Evolutionary conservation across 2,797 vertebrate genomes (phyloP), one percentile per base, ranked within the genome.

Genomic region (Gephyroberyx darwinii): DNA sequence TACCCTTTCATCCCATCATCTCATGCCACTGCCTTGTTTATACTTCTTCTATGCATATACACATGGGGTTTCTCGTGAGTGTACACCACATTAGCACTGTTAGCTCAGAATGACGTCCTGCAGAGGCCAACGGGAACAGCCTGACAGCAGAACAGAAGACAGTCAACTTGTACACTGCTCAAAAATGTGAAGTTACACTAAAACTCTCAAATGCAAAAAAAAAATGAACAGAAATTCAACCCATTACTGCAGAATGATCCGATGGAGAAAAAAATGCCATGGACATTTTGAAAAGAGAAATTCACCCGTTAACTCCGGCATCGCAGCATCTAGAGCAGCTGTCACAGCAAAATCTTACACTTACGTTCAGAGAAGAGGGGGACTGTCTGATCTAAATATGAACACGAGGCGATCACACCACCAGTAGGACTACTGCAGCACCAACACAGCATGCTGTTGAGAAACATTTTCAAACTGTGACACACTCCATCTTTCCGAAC

Each of bases 361-460:
- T 43, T 19, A 63, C 55, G 45, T 62, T 72, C 57, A 63, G 70
- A 78, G 41, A 41, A 43, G 50, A 65, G 52, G 6, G 52, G 55
- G 7, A 14, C 16, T 10, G 8, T 65, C 45, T 73, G 47, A 75
- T 77, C 48, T 72, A 63, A 71, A 74, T 64, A 43, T 50, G 66
- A 84, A 61, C 54, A 67, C 5, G 53, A 56, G 39, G 48, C 45
- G 54, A 62, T 60, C 19, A 53, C 17, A 48, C 1, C 2, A 22
- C 20, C 33, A 45, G 54, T 51, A 19, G 3, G 14, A 19, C 50
- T 30, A 19, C 65, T 13, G 22, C 6, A 30, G 16, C n/a, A 10
- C n/a, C 59, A 74, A 17, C 59, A 16, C 41, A 12, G 39, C 39
- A 41, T 10, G 13, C 9, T 8, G 10, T 41, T 26, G 26, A 35